Evolutionary conservation across 2,797 vertebrate species (phyloP), one percentile per base, ranked within the genome.

Genomic region (Periparus ater): DNA sequence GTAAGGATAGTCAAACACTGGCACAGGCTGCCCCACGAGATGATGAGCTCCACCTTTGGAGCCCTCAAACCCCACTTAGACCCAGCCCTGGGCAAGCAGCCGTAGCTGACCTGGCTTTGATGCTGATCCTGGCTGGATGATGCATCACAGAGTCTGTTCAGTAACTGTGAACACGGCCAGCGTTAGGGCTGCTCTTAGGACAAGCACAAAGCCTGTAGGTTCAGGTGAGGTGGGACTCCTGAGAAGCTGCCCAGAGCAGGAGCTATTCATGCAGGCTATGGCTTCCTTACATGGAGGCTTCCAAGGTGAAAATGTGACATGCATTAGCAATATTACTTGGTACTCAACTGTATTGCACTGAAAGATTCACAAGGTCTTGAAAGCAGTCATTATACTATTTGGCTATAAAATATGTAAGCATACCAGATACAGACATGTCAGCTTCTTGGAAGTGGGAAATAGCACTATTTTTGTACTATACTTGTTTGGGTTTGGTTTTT

Each of bases 381-480:
- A 94, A 88, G 34, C 38, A 88, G 30, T 11, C 18, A 20, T 58
- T 65, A 50, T 51, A 44, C 25, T 53, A 7, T 60, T 60, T 71
- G 62, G 42, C 45, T 76, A 58, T n/a, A 67, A 83, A 79, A 85
- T 22, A 13, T 53, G 25, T 74, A 71, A 67, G 6, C 16, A 23
- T 65, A 22, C 47, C 51, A 88, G 76, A 68, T 10, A 44, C 30
- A 85, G 75, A 54, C n/a, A 38, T 14, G 54, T 54, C 73, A 85
- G 66, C 40, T 86, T 65, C 51, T 88, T 81, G n/a, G 66, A 91
- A 93, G 51, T 47, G 32, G 68, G 67, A 86, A 93, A 48, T 18
- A 65, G 57, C 8, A 17, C 47, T 74, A 71, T 61, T 88, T 94
- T 85, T 94, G 29, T 19, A 42, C 18, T 50, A 25, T 7, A 61